These are phyloP conservation scores for Drosophila bunnanda DNA, from an alignment of 2,888 invertebrate species.

Conservation along the genomic window DNA sequence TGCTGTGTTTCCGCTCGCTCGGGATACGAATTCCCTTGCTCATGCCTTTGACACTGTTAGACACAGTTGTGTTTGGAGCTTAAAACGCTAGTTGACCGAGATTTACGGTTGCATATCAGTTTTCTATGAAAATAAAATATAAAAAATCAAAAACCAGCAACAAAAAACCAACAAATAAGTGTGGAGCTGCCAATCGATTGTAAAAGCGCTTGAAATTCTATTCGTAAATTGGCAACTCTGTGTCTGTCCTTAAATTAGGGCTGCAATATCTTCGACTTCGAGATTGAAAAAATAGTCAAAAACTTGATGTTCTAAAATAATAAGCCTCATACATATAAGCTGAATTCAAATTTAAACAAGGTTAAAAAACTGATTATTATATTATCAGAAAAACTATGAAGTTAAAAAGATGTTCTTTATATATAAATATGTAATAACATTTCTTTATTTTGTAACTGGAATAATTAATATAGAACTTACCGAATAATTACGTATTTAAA, in stretches of 20 bases:
- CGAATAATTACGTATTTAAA: neutral
- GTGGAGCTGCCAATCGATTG: slow-evolving; percentile 54
- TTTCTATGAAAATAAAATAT: slow-evolving; percentile 60
- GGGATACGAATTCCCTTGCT: neutral
- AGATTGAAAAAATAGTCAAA: neutral
- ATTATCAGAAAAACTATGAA: neutral
- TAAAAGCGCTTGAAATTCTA: neutral
- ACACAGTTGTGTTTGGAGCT: neutral
- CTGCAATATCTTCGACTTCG: neutral
- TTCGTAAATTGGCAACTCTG: slow-evolving; percentile 1
- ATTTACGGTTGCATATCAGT: slow-evolving; percentile 42
- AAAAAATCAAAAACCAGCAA: slow-evolving; percentile 71
- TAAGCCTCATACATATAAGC: no score
- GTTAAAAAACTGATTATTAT: no score
- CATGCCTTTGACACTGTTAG: slow-evolving; percentile 16
- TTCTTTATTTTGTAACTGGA: neutral
- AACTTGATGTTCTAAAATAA: no score
- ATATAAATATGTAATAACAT: neutral
- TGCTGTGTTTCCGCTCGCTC: slow-evolving; percentile 3
- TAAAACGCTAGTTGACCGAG: slow-evolving; percentile 4
- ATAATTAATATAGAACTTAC: neutral
- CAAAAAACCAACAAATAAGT: slow-evolving; percentile 67
- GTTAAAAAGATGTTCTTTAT: neutral
- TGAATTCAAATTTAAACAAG: no score
- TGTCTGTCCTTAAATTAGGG: neutral